A percentile compares a stretch with the other conserved stretches of the same genome.
Evolutionary conservation across 2,797 vertebrate species (phyloP).

Genomic region (Smutsia temminckii): DNA sequence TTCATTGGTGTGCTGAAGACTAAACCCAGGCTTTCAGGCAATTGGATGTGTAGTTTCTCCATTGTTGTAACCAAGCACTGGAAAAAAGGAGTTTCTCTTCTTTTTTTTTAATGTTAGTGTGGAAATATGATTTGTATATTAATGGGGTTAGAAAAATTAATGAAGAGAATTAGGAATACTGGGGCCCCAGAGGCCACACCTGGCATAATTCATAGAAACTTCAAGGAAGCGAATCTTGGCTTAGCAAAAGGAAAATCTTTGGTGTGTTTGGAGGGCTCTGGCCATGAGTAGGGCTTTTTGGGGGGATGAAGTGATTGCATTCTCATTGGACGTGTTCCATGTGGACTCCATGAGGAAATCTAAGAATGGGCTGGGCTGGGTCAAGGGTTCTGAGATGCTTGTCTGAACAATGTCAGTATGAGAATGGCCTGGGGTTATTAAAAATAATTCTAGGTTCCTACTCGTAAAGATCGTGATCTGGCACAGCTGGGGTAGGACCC

Average conservation of each 20-base stretch:
- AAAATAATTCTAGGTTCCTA: neutral
- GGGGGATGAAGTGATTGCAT: accelerated
- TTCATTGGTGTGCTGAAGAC: neutral
- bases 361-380: neutral
- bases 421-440: neutral
- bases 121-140: neutral
- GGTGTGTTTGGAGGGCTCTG: neutral
- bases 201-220: neutral
- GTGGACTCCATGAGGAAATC: neutral
- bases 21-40: neutral
- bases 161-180: neutral
- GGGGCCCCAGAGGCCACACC: neutral
- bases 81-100: neutral
- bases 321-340: neutral
- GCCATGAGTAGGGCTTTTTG: neutral
- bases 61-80: neutral
- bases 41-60: neutral
- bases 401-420: neutral
- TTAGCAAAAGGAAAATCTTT: neutral
- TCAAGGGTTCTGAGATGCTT: neutral
- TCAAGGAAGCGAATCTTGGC: neutral
- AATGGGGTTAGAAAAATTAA: neutral
- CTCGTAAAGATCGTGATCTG: neutral
- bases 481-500: neutral
- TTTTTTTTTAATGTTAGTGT: neutral